phyloP scores from a whole-genome alignment of 2,797 vertebrate species.

The Valencia hispanica region DNA sequence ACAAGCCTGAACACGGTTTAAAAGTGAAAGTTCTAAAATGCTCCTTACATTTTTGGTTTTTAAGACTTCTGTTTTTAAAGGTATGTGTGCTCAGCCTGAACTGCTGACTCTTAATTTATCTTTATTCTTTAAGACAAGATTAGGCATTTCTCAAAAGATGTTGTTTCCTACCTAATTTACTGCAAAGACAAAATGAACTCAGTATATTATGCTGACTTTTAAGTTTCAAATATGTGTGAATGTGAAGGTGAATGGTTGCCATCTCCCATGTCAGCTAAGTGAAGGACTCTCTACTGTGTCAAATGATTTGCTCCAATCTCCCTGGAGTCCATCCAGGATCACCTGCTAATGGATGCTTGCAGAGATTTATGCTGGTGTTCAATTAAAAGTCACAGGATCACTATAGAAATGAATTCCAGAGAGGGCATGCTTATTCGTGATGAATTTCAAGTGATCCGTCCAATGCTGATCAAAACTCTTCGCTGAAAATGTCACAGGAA shows the following conservation, averaged over 20 bases:
- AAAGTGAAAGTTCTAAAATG: background rate
- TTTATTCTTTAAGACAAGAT: too few relatives aligned
- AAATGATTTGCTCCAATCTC: conserved; percentile 12
- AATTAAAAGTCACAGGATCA: conserved; percentile 27
- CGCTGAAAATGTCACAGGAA: conserved; percentile 9
- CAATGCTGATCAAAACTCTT: conserved; percentile 5
- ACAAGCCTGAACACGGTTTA: background rate
- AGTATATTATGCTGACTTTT: conserved; percentile 7
- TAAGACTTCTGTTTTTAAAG: background rate
- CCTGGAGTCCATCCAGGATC: conserved; percentile 11
- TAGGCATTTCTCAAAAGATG: too few relatives aligned
- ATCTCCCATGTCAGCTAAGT: background rate
- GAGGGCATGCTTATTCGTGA: background rate
- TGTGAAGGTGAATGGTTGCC: conserved; percentile 13
- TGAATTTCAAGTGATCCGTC: conserved; percentile 1
- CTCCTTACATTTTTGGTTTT: background rate
- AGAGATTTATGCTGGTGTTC: conserved; percentile 20
- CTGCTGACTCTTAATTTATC: too few relatives aligned
- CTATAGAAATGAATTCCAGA: conserved; percentile 9
- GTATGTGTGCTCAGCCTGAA: background rate
- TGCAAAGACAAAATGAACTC: too few relatives aligned
- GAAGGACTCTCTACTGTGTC: conserved; percentile 12
- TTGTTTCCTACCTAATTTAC: too few relatives aligned
- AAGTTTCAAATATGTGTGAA: conserved; percentile 3
- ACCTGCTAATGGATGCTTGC: conserved; percentile 14